Evolutionary conservation across 2,113 vertebrate genomes (phyloP), one percentile per base, ranked within the genome.

Genomic region (Nycticebus coucang): DNA sequence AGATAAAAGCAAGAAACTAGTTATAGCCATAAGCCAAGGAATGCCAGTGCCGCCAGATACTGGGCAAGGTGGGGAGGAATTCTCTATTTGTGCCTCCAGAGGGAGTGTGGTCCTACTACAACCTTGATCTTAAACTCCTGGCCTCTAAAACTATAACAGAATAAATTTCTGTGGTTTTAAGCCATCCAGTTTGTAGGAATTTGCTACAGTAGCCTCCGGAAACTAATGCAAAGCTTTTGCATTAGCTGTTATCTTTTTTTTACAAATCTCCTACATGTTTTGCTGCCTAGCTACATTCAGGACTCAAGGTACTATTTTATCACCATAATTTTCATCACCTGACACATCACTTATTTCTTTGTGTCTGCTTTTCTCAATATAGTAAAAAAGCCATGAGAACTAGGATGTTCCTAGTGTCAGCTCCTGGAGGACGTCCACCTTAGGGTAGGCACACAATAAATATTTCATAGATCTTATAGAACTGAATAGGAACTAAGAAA

Each of bases 81-180:
- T 75, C 37, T 66, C 28, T 22, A 1, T 13, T 17, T 60, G 50
- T 53, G 12, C 9, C 35, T 66, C 28, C 33, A 69, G 10, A 69
- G n/a, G 37, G 30, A 64, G 5, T 22, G 0, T 28, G 41, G 10
- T 9, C 4, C n/a, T 66, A 15, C 0, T 33, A 18, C 69, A 4
- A 55, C 33, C 15, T 75, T 69, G 14, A 69, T 85, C 14, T n/a
- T 45, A 33, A 26, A 50, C 0, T 55, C 53, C 24, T 66, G 35
- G 1, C 4, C 24, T 53, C 19, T 85, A 69, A 92, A 79, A 85
- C 37, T 35, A 4, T 30, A 3, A 84, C 33, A 74, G 6, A 85
- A 71, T 64, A 72, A 30, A 78, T 57, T 82, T 81, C 4, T 94
- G 28, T 55, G 69, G 17, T 66, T 90, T 94, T 21, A 78, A 90